Evolutionary conservation across 1,140 invertebrate species (phyloP), one percentile per base, ranked within the genome.

Genomic region (Linepithema humile): DNA sequence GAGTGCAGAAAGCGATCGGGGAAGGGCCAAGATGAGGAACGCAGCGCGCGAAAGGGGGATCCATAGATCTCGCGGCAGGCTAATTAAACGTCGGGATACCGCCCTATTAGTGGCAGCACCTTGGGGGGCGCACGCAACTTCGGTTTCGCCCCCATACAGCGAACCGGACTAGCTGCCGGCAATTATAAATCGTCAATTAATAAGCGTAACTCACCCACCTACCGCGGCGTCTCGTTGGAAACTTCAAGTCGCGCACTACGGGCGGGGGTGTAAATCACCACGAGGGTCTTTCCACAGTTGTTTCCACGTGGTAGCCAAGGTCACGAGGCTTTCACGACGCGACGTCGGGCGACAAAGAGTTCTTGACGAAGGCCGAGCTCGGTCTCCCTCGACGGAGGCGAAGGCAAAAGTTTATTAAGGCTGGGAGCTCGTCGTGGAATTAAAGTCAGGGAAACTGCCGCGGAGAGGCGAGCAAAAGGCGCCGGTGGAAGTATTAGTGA

Each of bases 131-230:
- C 85, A 87, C 82, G 85, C 73, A 80, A 84, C 85, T 67, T 73
- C 23, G 64, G 40, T 60, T 62, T 74, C 23, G 40, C 82, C 62
- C 85, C 48, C 73, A 55, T 60, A 83, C 85, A 65, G 80, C 48
- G 70, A 86, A 20, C 32, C 59, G 73, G 62, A 67, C 57, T 65
- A 65, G 55, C 83, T 87, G 67, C 75, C 84, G 86, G 90, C 87
- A 92, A 90, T 91, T 91, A 92, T 91, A 85, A 91, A 91, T 91
- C 89, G 87, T 90, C 89, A 87, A 92, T 92, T 92, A 92, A 91
- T 91, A 90, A 91, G 87, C 84, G 85, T 89, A 85, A 86, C 82
- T 85, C 88, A 65, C 67, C 64, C 53, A 72, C 62, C 75, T 80
- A 84, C 72, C 45, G 65, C 59, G 53, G 59, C 73, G 48, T 84